phyloP scores from a whole-genome alignment of 1,140 invertebrate genomes.

The Heliothis virescens region DNA sequence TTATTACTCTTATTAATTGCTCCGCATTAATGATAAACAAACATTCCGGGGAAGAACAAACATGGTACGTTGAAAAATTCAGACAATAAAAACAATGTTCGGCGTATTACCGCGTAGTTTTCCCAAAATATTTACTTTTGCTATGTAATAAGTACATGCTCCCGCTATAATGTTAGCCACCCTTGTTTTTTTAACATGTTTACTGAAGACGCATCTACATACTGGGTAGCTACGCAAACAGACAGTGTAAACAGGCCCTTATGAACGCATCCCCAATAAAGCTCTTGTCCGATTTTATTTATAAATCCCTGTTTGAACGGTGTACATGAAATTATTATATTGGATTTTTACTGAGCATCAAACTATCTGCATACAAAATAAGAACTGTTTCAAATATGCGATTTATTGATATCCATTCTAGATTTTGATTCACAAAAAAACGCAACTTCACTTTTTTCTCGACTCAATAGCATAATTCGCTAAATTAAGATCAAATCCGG shows the following conservation, averaged over 20 bases:
- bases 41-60: constrained; percentile 48
- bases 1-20: constrained; percentile 47
- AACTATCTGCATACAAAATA: neutral
- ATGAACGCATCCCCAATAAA: constrained; percentile 66
- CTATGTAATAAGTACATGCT: constrained; percentile 63
- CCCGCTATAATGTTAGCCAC: constrained; percentile 48
- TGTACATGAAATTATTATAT: constrained; percentile 20
- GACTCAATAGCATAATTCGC: too few species aligned
- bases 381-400: too few species aligned
- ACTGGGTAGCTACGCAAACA: constrained; percentile 80
- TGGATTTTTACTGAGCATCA: neutral
- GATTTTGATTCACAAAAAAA: neutral
- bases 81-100: constrained; percentile 73
- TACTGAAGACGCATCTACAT: constrained; percentile 84
- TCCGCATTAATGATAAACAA: constrained; percentile 47
- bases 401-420: neutral
- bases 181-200: constrained; percentile 85
- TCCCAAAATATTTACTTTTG: constrained; percentile 65
- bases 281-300: constrained; percentile 54
- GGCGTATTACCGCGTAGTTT: constrained; percentile 62
- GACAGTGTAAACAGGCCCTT: constrained; percentile 80
- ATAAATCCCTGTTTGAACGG: constrained; percentile 35
- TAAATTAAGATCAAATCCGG: too few species aligned
- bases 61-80: constrained; percentile 64
- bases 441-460: neutral